Conservation (phyloP, 2,113 vertebrate genomes). For the Zingel zingel region DNA sequence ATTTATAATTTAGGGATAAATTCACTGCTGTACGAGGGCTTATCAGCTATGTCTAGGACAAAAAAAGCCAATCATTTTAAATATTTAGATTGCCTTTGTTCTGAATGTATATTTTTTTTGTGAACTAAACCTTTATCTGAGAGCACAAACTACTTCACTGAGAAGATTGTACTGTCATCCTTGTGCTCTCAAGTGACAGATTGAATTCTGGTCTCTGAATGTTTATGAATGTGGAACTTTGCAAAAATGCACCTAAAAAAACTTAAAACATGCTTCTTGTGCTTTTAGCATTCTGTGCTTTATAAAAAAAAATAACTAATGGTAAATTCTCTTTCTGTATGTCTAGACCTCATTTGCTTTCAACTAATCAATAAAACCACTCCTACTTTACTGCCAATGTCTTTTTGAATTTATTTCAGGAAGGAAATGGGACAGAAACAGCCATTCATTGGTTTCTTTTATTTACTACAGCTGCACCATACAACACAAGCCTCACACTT, state of each 20-base stretch:
- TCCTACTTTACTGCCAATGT: conserved; percentile 41
- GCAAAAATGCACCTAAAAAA: conserved; percentile 78
- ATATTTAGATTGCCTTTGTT: conserved; percentile 57
- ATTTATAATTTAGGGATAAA: conserved; percentile 15
- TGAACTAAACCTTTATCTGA: conserved; percentile 69
- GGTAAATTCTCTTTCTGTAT: conserved; percentile 73
- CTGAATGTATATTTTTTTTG: conserved; percentile 74
- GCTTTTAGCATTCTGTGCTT: conserved; percentile 80
- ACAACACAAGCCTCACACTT: conserved; percentile 43
- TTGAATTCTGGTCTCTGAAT: conserved; percentile 70
- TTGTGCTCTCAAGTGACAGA: conserved; percentile 71
- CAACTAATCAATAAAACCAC: conserved; percentile 78
- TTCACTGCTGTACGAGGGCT: conserved; percentile 30
- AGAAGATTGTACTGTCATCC: conserved; percentile 71
- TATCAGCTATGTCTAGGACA: conserved; percentile 22
- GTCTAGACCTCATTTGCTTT: conserved; percentile 75
- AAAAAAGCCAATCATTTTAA: conserved; percentile 37
- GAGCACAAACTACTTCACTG: conserved; percentile 74
- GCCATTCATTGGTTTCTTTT: conserved; percentile 2
- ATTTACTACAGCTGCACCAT: conserved; percentile 43
- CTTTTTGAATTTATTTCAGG: not conserved
- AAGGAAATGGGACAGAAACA: not conserved
- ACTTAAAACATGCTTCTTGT: conserved; percentile 75
- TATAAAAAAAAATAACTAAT: conserved; percentile 60
- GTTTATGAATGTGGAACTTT: conserved; percentile 80